Conservation (phyloP, 2,797 vertebrate species). For the Gorsachius magnificus region DNA sequence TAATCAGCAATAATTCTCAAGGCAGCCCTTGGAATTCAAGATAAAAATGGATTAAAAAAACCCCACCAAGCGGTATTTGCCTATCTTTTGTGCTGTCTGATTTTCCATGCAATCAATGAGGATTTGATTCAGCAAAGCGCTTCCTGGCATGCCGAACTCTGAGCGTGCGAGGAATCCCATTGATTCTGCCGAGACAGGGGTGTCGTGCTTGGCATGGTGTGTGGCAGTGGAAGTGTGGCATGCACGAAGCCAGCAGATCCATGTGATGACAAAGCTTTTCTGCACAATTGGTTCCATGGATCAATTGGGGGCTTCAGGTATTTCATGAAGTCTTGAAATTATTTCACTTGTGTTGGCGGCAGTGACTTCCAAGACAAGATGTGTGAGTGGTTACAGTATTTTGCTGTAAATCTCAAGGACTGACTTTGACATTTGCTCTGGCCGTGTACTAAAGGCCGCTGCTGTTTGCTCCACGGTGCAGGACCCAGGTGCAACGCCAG, state of each 20-base stretch:
- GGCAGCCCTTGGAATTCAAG: background rate
- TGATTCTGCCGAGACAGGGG: background rate
- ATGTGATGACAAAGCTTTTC: background rate
- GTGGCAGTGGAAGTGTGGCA: background rate
- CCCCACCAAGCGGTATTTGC: background rate
- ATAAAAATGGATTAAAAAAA: background rate
- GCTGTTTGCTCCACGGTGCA: background rate
- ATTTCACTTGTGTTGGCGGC: background rate
- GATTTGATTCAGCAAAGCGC: background rate
- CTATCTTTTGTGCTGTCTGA: background rate
- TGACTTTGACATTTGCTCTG: background rate
- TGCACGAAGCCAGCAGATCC: background rate
- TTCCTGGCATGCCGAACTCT: background rate
- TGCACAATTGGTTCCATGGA: accelerated
- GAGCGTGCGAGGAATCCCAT: background rate
- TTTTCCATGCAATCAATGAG: background rate
- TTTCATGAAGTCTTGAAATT: background rate
- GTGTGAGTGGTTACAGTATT: background rate
- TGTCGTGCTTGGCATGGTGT: background rate
- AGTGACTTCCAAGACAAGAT: background rate
- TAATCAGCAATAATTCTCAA: background rate
- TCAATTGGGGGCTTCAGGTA: background rate
- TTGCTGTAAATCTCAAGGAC: background rate
- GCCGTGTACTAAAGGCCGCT: too few species aligned
- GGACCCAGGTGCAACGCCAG: background rate